Evolutionary conservation across 2,888 invertebrate species (phyloP), one percentile per base, ranked within the genome.

Genomic region (Fragum sueziense): DNA sequence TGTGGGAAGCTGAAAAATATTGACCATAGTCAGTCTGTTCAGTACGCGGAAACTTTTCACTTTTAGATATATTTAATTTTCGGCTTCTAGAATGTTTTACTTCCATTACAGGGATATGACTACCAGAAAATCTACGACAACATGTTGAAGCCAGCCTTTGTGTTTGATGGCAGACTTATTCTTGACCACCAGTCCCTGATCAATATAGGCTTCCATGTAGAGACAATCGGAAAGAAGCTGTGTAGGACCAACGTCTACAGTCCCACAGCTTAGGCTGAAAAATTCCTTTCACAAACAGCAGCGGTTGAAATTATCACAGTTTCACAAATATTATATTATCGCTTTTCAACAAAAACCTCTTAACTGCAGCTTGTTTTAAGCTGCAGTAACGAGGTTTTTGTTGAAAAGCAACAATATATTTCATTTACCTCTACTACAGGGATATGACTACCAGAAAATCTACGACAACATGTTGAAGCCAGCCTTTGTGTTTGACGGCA

Each of bases 141-240:
- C 2, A 99, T 99, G 99, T 96, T 97, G 95, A 99, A 99, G 92
- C 99, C 99, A 0, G 99, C 99, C 0, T 99, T 97, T 91, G 95
- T 99, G 71, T 99, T 99, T 92, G 99, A 99, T 93, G 99, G 99
- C 0, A 95, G 99, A 73, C 97, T 99, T 93, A 97, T 99, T 74
- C 94, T 99, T 61, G 95, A 99, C 91, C 98, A 98, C 90, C 96
- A 97, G 84, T 94, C 94, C 20, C 93, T 99, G 75, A 95, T 96
- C 87, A 95, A 96, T 88, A 96, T 98, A 61, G 99, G 99, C 7
- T 99, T 98, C 93, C 97, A 97, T 85, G 98, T 98, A 0, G 97
- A 98, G 93, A 97, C 98, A 0, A 98, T 99, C 88, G 98, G 98
- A n/a, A 90, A 90, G 73, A 74, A 88, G 61, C 85, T 90, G 4